These are phyloP conservation scores for Euphydryas editha DNA, from an alignment of 2,888 invertebrate species.

Conservation along the genomic window DNA sequence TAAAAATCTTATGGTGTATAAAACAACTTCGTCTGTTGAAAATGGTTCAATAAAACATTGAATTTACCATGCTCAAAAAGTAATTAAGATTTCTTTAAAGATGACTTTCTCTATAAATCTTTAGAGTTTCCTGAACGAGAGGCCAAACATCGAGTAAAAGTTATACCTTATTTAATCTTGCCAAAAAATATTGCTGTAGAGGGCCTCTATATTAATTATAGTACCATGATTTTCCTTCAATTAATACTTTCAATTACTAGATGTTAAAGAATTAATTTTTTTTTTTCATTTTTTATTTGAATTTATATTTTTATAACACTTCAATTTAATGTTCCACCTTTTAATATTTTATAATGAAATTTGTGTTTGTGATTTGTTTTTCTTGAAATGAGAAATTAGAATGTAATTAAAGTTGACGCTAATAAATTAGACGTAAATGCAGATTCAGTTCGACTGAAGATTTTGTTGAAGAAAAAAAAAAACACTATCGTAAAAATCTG, in stretches of 20 bases:
- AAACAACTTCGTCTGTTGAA: background rate
- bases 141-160: slow-evolving; percentile 17
- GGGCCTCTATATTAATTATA: slow-evolving; percentile 1
- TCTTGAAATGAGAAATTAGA: slow-evolving; percentile 1
- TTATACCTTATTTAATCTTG: slow-evolving; percentile 33
- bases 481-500: no score
- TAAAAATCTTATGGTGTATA: no score
- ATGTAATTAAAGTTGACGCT: slow-evolving; percentile 10
- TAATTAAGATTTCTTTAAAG: background rate
- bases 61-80: slow-evolving; percentile 1
- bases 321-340: background rate
- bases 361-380: background rate
- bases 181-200: slow-evolving; percentile 13
- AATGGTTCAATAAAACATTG: background rate
- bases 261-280: no score
- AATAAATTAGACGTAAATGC: background rate
- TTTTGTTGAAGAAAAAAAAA: background rate
- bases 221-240: background rate
- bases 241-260: no score
- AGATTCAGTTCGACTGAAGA: background rate
- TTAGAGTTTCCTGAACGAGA: slow-evolving; percentile 21
- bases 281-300: no score
- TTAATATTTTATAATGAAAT: slow-evolving; percentile 14
- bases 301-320: background rate
- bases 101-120: slow-evolving; percentile 2